Evolutionary conservation across 2,113 vertebrate species (phyloP).

Genomic region (Pseudopodoces humilis): DNA sequence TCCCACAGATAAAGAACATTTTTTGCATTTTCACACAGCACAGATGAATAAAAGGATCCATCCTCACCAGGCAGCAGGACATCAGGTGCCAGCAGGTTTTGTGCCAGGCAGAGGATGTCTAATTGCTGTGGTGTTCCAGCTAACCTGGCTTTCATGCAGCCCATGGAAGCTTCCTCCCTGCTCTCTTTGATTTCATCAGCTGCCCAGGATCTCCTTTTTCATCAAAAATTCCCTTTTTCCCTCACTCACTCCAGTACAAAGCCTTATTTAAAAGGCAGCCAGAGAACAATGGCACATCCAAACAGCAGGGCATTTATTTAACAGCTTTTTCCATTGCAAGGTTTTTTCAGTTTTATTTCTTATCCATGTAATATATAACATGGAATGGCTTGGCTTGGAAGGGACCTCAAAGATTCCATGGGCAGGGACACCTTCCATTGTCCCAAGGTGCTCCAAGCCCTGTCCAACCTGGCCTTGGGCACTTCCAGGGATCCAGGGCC

Average conservation of each 20-base stretch:
- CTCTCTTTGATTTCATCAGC: neutral
- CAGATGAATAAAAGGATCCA: neutral
- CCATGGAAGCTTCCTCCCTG: neutral
- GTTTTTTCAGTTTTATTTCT: neutral
- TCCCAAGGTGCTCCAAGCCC: neutral
- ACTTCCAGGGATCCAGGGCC: neutral
- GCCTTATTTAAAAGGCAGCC: neutral
- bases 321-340: neutral
- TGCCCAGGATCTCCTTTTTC: neutral
- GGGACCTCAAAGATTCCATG: neutral
- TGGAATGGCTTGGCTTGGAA: neutral
- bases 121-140: neutral
- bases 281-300: neutral
- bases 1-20: neutral
- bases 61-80: neutral
- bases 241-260: neutral
- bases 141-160: neutral
- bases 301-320: neutral
- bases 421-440: neutral
- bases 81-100: neutral
- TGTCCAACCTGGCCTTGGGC: rapidly evolving
- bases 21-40: neutral
- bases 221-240: neutral
- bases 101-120: neutral
- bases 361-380: neutral